Percentiles rank a stretch among this genome's conserved stretches.
phyloP scores from a whole-genome alignment of 2,113 vertebrate species.

The Otocyon megalotis region DNA sequence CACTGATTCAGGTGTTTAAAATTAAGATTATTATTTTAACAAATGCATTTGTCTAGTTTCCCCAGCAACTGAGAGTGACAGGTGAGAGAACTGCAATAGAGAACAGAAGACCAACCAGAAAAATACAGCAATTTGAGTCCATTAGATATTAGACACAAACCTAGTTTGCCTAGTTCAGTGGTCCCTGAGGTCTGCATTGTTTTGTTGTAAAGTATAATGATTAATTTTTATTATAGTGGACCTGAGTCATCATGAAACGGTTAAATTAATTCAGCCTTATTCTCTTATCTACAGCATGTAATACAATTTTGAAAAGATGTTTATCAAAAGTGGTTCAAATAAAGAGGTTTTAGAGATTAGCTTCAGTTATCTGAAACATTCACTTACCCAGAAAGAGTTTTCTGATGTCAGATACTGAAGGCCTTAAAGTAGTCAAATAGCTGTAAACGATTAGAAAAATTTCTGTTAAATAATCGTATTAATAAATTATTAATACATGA shows the following conservation, averaged over 20 bases:
- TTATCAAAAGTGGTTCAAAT: conserved; percentile 63
- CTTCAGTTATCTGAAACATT: conserved; percentile 43
- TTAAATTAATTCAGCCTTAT: conserved; percentile 57
- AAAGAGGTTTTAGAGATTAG: conserved; percentile 52
- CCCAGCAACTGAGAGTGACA: conserved; percentile 50
- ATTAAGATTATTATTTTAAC: conserved; percentile 73
- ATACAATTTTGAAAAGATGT: conserved; percentile 70
- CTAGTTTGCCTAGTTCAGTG: conserved; percentile 19
- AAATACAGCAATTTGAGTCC: conserved; percentile 21
- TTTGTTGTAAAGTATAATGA: conserved; percentile 60
- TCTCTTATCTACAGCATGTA: conserved; percentile 53
- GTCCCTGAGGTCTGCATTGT: conserved; percentile 39
- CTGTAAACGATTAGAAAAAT: background rate
- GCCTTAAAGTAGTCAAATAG: background rate
- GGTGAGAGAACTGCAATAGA: conserved; percentile 30
- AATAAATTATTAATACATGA: background rate
- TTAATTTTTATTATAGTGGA: conserved; percentile 62
- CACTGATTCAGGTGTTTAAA: conserved; percentile 57
- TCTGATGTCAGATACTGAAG: background rate
- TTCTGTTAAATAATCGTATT: background rate
- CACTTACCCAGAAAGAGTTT: background rate
- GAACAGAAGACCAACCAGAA: conserved; percentile 45
- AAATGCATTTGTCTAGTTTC: conserved; percentile 48
- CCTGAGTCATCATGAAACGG: conserved; percentile 67
- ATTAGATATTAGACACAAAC: conserved; percentile 36